Evolutionary conservation across 2,888 invertebrate genomes (phyloP).

Genomic region (Latrodectus hesperus): DNA sequence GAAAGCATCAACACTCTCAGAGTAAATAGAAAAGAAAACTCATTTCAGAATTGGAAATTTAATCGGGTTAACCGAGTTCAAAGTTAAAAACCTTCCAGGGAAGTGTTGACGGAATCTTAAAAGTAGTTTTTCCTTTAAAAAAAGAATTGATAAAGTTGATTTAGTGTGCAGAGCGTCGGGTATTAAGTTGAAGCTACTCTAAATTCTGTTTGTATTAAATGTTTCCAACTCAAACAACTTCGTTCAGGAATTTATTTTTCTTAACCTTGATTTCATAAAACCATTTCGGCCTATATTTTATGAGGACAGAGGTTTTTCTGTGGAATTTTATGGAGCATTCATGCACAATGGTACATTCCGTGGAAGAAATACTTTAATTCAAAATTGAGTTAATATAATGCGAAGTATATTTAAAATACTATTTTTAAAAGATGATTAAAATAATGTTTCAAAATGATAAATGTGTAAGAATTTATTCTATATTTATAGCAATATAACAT

Average conservation of each 20-base stretch:
- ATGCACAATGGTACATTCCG: too few relatives aligned
- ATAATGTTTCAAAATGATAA: too few relatives aligned
- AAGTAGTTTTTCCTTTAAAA: not conserved
- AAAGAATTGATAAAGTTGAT: not conserved
- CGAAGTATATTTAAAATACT: too few relatives aligned
- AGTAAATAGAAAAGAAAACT: not conserved
- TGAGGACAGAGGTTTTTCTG: too few relatives aligned
- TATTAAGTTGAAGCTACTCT: not conserved
- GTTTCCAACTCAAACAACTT: not conserved
- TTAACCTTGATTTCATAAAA: slow-evolving; percentile 3
- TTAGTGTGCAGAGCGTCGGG: not conserved
- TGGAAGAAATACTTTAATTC: too few relatives aligned
- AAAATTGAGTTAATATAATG: too few relatives aligned
- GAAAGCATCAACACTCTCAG: not conserved
- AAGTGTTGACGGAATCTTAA: slow-evolving; percentile 17
- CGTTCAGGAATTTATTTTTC: not conserved
- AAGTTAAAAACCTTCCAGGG: slow-evolving; percentile 26
- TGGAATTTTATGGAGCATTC: too few relatives aligned
- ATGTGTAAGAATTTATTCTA: too few relatives aligned
- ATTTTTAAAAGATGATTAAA: too few relatives aligned
- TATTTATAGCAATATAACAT: too few relatives aligned
- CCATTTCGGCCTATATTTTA: not conserved
- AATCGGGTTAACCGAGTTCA: slow-evolving; percentile 49
- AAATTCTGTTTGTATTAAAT: not conserved
- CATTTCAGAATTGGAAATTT: slow-evolving; percentile 12